phyloP scores from a whole-genome alignment of 2,888 invertebrate species.

The Dryobotodes eremita region DNA sequence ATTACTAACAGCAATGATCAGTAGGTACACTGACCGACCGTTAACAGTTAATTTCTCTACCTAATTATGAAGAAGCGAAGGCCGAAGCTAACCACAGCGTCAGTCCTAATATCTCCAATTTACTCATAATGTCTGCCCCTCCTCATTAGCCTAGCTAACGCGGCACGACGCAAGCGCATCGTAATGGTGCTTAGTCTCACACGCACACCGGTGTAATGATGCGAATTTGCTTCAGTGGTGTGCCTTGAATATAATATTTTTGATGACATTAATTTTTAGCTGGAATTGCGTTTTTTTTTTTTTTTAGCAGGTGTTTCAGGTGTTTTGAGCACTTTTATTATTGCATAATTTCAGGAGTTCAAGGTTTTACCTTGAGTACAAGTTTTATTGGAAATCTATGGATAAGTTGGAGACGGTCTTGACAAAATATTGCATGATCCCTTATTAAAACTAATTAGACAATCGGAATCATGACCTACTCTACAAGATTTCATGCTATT shows the following conservation, averaged over 20 bases:
- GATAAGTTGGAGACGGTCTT: not conserved
- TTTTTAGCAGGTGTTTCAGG: not conserved
- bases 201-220: constrained; percentile 46
- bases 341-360: not conserved
- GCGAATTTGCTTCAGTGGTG: constrained; percentile 41
- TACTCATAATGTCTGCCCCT: constrained; percentile 52
- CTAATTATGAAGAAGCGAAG: constrained; percentile 61
- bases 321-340: not conserved
- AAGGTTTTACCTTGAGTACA: not conserved
- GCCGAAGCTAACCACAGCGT: constrained; percentile 58
- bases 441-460: no score
- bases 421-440: not conserved
- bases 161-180: constrained; percentile 59
- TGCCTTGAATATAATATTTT: constrained; percentile 21
- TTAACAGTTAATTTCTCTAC: constrained; percentile 52
- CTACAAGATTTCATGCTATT: not conserved
- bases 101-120: constrained; percentile 60
- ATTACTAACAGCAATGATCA: constrained; percentile 24
- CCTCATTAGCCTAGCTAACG: constrained; percentile 59
- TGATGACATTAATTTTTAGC: constrained; percentile 17
- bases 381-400: not conserved
- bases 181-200: constrained; percentile 45
- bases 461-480: no score
- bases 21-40: constrained; percentile 42
- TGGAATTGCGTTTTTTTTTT: not conserved